These are phyloP conservation scores for Cyclophora albipunctata DNA, from an alignment of 2,888 invertebrate species.

Conservation along the genomic window DNA sequence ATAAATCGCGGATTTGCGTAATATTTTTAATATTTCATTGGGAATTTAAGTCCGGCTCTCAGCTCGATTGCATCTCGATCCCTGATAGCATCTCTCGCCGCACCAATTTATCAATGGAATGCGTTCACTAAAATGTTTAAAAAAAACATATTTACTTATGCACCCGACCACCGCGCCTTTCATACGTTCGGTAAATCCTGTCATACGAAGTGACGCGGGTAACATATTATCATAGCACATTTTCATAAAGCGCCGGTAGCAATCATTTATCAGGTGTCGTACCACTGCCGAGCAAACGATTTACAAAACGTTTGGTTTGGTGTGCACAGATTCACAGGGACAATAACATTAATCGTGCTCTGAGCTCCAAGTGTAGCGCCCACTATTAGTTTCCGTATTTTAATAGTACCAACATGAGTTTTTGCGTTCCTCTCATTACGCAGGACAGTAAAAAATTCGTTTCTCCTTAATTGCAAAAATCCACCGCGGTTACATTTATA, in stretches of 20 bases:
- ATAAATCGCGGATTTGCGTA: no score
- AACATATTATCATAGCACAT: conserved; percentile 46
- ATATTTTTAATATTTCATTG: no score
- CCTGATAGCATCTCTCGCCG: conserved; percentile 2
- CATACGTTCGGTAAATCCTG: conserved; percentile 17
- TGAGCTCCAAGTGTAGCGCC: conserved; percentile 32
- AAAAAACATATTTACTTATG: conserved; percentile 3
- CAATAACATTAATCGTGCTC: conserved; percentile 45
- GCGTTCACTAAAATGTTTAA: conserved; percentile 5
- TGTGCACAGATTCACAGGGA: conserved; percentile 48
- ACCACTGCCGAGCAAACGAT: conserved; percentile 47
- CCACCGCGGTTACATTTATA: conserved; percentile 36
- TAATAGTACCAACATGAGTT: conserved; percentile 26
- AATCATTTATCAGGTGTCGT: conserved; percentile 61
- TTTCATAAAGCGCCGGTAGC: conserved; percentile 56
- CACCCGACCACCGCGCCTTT: conserved; percentile 14
- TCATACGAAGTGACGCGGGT: conserved; percentile 28
- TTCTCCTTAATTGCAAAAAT: conserved; percentile 43
- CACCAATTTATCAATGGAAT: conserved; percentile 11
- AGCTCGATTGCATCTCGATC: conserved; percentile 6
- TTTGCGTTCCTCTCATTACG: conserved; percentile 42
- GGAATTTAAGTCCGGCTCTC: not conserved
- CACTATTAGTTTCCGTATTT: conserved; percentile 31
- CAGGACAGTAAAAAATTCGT: conserved; percentile 40
- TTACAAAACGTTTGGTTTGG: conserved; percentile 58